Conservation (phyloP, 2,113 vertebrate species). For the Pycnonotus jocosus region DNA sequence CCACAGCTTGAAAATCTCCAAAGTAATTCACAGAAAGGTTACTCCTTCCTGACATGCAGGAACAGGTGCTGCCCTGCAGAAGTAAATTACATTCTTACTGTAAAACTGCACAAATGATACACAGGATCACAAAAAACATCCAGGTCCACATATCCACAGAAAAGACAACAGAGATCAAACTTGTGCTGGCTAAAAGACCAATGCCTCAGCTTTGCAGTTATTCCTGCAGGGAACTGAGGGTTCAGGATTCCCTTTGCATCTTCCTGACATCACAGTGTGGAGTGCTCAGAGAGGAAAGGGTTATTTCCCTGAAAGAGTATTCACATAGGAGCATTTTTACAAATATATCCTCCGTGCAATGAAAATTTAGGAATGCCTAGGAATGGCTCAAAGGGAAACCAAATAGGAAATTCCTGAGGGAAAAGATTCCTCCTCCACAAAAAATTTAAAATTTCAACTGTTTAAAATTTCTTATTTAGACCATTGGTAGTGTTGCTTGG, state of each 20-base stretch:
- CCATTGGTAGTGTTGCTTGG: rapidly evolving
- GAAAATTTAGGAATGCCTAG: not conserved
- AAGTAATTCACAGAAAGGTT: conserved; percentile 4
- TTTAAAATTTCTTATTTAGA: not conserved
- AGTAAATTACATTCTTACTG: not conserved
- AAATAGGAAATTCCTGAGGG: not conserved
- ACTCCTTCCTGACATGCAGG: not conserved
- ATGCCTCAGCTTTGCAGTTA: not conserved
- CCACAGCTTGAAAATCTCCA: conserved; percentile 26
- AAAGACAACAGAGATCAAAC: not conserved
- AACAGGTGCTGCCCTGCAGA: not conserved
- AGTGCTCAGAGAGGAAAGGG: not conserved
- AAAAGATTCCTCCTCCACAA: not conserved
- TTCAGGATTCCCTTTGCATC: not conserved
- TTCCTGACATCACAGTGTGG: not conserved
- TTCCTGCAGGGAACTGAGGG: not conserved
- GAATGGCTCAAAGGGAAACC: not conserved
- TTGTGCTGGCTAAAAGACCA: not conserved
- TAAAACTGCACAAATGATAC: not conserved
- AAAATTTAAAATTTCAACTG: not conserved
- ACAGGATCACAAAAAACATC: not conserved
- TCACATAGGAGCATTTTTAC: not conserved
- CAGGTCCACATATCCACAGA: not conserved
- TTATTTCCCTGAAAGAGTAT: not conserved
- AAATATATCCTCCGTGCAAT: not conserved